phyloP scores from a whole-genome alignment of 1,140 invertebrate genomes.

The Brachystomella parvula region DNA sequence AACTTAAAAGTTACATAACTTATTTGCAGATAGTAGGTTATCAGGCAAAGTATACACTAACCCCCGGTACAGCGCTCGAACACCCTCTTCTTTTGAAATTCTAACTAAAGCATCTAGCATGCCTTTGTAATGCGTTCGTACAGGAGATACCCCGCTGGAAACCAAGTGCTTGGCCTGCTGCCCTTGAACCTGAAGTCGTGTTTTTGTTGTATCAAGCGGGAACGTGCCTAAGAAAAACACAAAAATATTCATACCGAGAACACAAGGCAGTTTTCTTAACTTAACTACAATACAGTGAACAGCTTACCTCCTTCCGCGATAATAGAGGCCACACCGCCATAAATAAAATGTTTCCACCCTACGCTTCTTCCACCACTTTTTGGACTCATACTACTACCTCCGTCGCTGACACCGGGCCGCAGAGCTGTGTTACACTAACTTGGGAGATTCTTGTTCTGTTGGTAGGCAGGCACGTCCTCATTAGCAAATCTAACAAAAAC shows the following conservation, averaged over 20 bases:
- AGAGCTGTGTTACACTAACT: background rate
- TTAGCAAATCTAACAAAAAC: background rate
- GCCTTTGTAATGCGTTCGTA: conserved; percentile 66
- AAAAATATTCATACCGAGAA: conserved; percentile 14
- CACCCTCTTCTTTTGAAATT: conserved; percentile 73
- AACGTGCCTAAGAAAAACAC: conserved; percentile 73
- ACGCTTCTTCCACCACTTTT: conserved; percentile 27
- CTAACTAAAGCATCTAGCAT: conserved; percentile 64
- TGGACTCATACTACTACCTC: conserved; percentile 25
- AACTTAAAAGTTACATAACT: conserved; percentile 3
- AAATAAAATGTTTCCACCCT: conserved; percentile 78
- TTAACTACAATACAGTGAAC: background rate
- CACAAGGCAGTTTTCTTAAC: background rate
- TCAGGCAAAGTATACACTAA: conserved; percentile 44
- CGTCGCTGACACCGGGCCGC: background rate
- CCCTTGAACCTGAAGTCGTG: conserved; percentile 88
- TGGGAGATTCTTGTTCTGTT: too few relatives aligned
- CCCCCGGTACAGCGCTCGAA: conserved; percentile 72
- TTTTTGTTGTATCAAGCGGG: conserved; percentile 93
- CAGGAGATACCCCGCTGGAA: conserved; percentile 54
- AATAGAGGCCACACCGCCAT: conserved; percentile 85
- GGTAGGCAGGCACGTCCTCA: too few relatives aligned
- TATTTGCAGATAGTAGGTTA: background rate
- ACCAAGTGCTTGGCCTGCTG: conserved; percentile 64
- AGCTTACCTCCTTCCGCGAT: conserved; percentile 82